Conservation (phyloP, 2,113 vertebrate species). For the Tympanuchus pallidicinctus region DNA sequence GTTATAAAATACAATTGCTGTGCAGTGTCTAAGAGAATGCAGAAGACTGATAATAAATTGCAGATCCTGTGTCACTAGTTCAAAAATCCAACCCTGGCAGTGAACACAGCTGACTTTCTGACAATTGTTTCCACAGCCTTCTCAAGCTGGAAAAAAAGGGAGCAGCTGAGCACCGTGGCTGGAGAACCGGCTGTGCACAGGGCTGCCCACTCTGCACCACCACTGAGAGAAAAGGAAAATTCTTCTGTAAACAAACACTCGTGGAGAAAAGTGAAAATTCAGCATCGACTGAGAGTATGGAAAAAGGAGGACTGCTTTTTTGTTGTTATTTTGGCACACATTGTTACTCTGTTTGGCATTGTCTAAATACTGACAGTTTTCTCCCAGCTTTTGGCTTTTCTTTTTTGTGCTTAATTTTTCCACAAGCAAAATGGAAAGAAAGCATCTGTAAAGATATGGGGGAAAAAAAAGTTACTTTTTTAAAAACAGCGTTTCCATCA, state of each 20-base stretch:
- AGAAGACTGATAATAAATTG: constrained; percentile 21
- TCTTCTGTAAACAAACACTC: background rate
- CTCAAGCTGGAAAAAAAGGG: background rate
- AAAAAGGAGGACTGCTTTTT: background rate
- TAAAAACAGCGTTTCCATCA: background rate
- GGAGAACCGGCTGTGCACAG: background rate
- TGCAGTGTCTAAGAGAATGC: background rate
- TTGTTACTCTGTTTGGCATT: background rate
- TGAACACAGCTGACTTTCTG: background rate
- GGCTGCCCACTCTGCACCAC: background rate
- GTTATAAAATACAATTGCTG: background rate
- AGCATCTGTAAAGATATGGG: background rate
- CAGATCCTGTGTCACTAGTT: background rate
- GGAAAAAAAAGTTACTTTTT: background rate
- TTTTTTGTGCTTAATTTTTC: background rate
- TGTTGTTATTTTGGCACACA: background rate
- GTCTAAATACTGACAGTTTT: background rate
- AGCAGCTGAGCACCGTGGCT: background rate
- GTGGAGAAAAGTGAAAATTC: background rate
- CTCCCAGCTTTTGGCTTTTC: fast-evolving
- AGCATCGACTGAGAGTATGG: background rate
- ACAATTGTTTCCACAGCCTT: background rate
- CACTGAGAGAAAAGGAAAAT: background rate
- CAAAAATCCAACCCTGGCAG: constrained; percentile 16
- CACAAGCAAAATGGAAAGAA: background rate